Evolutionary conservation across 2,888 invertebrate genomes (phyloP), one percentile per base, ranked within the genome.

Genomic region (Bombylius major): DNA sequence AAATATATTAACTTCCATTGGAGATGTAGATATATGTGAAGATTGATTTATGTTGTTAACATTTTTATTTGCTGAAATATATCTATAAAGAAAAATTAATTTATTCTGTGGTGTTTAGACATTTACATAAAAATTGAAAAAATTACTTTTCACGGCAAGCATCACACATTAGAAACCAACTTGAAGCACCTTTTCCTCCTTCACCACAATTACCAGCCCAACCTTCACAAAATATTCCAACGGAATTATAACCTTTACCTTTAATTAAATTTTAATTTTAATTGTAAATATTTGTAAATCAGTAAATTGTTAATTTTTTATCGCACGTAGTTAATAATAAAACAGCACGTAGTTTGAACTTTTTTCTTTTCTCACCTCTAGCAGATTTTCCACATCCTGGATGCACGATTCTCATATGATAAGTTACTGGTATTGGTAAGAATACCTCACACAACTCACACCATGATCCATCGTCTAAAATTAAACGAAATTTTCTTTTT

Each of bases 121-220:
- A 23, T 23, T 23, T 23, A 23, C 23, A 23, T 33, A 3, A 44
- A 23, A 42, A 34, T 13, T 50, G 11, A 23, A 67, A 79, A 63
- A 79, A 75, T 70, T 79, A 87, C 65, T 87, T 88, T 54, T 91
- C 89, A 9, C 93, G 84, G 69, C 98, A 98, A 49, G 79, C 78
- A 68, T 94, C 92, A 75, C 98, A 98, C 69, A 92, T 84, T 36
- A 96, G 79, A 72, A 96, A 97, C 90, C 94, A 94, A 14, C 90
- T 84, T 60, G 85, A 85, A 47, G 78, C 77, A 61, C 86, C 86
- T 42, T 86, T 80, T 34, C 90, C 89, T 4, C 89, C 89, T 66
- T 90, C 89, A 47, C 92, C 92, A 68, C 92, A 92, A 66, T 86
- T 86, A 5, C 91, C 92, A 0, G 88, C 87, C 90, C 90, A 91